These are phyloP conservation scores for Ceyx melanurus DNA, from an alignment of 2,113 vertebrate species.

Conservation along the genomic window DNA sequence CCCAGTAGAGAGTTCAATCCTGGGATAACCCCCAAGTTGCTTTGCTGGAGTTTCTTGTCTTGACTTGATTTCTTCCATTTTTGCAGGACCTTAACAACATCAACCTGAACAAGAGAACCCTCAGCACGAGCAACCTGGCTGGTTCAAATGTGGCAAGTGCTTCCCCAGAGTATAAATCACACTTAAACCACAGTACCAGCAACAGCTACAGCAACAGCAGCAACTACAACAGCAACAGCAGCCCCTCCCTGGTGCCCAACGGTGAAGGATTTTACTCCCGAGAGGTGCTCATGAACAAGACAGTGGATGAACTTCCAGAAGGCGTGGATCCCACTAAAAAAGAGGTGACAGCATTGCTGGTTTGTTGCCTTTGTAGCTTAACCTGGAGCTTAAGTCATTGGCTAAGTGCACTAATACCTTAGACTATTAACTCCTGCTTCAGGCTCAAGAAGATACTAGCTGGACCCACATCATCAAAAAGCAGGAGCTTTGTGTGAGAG, in stretches of 20 bases:
- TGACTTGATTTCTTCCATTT: not conserved
- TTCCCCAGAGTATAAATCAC: slow-evolving; percentile 10
- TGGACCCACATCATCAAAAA: not conserved
- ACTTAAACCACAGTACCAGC: not conserved
- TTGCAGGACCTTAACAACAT: slow-evolving; percentile 81
- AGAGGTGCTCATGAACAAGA: slow-evolving; percentile 76
- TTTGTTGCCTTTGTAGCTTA: not conserved
- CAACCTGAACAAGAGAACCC: slow-evolving; percentile 54
- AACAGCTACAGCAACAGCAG: not conserved
- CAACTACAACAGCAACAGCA: not conserved
- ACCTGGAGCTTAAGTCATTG: not conserved
- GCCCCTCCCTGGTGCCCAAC: not conserved
- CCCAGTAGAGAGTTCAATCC: not conserved
- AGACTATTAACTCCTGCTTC: not conserved
- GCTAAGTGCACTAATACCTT: not conserved
- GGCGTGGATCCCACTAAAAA: slow-evolving; percentile 82
- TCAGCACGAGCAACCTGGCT: slow-evolving; percentile 6
- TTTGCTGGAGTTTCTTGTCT: not conserved
- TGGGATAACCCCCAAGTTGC: not conserved
- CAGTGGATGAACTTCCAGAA: slow-evolving; percentile 76
- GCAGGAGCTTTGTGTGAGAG: accelerated
- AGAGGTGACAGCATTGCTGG: slow-evolving; percentile 76
- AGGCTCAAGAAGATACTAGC: not conserved
- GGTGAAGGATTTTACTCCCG: slow-evolving; percentile 39
- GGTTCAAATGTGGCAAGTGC: not conserved